These are phyloP conservation scores for Reticulitermes lucifugus DNA, from an alignment of 2,888 invertebrate genomes.

Conservation along the genomic window DNA sequence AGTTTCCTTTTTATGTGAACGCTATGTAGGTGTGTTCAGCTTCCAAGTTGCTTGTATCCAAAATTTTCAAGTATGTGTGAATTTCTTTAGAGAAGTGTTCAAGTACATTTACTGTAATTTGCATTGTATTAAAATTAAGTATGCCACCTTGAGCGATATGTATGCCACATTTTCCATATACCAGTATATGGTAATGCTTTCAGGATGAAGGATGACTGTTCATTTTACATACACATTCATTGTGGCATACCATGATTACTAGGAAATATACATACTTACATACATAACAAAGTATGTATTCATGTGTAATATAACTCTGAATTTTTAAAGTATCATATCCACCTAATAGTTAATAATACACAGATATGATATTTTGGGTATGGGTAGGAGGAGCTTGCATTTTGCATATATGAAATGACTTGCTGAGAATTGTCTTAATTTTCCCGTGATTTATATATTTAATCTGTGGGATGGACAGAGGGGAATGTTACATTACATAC, in stretches of 20 bases:
- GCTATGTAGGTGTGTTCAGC: too few relatives aligned
- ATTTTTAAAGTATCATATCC: not conserved
- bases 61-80: too few relatives aligned
- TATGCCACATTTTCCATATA: not conserved
- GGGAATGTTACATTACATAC: not conserved
- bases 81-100: too few relatives aligned
- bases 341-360: not conserved
- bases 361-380: conserved; percentile 19
- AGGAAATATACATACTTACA: not conserved
- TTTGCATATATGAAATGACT: not conserved
- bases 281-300: not conserved
- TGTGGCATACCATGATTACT: not conserved
- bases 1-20: too few relatives aligned
- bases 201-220: too few relatives aligned
- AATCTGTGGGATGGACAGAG: not conserved
- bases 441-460: not conserved
- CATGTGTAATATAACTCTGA: not conserved
- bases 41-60: too few relatives aligned
- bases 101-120: too few relatives aligned
- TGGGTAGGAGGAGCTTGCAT: not conserved
- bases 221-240: not conserved
- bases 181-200: too few relatives aligned
- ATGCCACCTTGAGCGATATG: not conserved
- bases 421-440: not conserved
- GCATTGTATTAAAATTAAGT: not conserved